A percentile compares a stretch with the other conserved stretches of the same genome.
phyloP scores from a whole-genome alignment of 2,113 vertebrate genomes.

The Daphoenositta chrysoptera region DNA sequence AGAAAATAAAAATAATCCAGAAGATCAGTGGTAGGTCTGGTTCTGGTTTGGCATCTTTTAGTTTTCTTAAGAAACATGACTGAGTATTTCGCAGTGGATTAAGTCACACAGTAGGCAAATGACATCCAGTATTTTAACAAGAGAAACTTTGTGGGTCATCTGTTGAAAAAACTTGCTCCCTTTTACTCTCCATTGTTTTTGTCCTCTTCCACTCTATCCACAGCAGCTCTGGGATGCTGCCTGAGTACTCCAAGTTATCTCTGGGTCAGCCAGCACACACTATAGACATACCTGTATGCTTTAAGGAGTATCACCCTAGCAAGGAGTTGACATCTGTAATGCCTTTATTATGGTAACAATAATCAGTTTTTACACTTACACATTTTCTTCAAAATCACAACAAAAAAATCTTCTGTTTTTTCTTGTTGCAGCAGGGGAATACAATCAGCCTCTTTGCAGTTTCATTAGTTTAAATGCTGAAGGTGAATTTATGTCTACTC shows the following conservation, averaged over 20 bases:
- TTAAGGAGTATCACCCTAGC: neutral
- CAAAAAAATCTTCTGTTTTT: neutral
- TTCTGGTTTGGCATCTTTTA: neutral
- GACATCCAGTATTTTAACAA: neutral
- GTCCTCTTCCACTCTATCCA: neutral
- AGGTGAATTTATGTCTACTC: neutral
- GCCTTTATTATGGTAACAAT: neutral
- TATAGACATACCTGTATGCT: neutral
- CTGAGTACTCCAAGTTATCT: neutral
- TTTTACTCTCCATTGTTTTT: neutral
- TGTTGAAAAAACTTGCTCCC: neutral
- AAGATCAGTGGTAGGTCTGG: neutral
- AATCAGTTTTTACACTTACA: neutral
- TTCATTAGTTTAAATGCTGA: neutral
- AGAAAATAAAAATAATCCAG: neutral
- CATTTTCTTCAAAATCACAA: neutral
- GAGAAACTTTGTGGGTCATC: neutral
- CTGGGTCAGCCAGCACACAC: neutral
- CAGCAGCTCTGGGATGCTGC: neutral
- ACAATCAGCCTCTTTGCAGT: neutral
- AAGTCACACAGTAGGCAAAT: neutral
- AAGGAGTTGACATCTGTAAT: neutral
- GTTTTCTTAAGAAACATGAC: neutral
- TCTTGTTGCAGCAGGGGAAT: neutral
- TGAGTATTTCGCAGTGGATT: neutral